Evolutionary conservation across 2,888 invertebrate species (phyloP), one percentile per base, ranked within the genome.

Genomic region (Podotricha telesiphe): DNA sequence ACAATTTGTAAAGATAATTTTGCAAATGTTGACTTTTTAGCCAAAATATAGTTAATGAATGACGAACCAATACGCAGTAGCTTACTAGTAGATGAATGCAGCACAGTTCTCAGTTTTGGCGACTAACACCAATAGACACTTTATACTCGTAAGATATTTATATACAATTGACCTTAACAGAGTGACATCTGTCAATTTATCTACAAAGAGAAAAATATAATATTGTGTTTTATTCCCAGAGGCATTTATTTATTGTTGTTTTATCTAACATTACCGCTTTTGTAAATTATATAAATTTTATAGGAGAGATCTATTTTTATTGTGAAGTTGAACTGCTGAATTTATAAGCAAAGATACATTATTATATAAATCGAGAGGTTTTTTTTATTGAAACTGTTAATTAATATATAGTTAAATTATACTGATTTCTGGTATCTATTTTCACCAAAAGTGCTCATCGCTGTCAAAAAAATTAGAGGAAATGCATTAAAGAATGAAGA

Each of bases 391-490:
- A 85, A 84, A 87, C 84, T 89, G 89, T 90, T 91, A 87, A 88
- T 88, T 77, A 87, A 86, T 87, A 85, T 75, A 79, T 84, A 85
- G 77, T 76, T 75, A 74, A 76, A 85, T 86, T 88, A 86, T 86
- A 88, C 85, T 91, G 82, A 89, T 89, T 91, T 91, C 90, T 91
- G 88, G 88, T 91, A 91, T 87, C 92, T 93, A 90, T 91, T 94
- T 94, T 94, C 94, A 94, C 95, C 94, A 94, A 94, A 95, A 94
- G 94, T 95, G 95, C 95, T 95, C 95, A 94, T 94, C 94, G 94
- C 94, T 94, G 94, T 94, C 94, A 91, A 93, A 89, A 93, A 92
- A 91, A 90, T 93, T 93, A 93, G 93, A 88, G 85, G 93, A 93
- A 93, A 91, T 91, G 93, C 93, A 93, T 93, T 93, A 93, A 93